Conservation (phyloP, 2,888 invertebrate species). For the Spisula solida region DNA sequence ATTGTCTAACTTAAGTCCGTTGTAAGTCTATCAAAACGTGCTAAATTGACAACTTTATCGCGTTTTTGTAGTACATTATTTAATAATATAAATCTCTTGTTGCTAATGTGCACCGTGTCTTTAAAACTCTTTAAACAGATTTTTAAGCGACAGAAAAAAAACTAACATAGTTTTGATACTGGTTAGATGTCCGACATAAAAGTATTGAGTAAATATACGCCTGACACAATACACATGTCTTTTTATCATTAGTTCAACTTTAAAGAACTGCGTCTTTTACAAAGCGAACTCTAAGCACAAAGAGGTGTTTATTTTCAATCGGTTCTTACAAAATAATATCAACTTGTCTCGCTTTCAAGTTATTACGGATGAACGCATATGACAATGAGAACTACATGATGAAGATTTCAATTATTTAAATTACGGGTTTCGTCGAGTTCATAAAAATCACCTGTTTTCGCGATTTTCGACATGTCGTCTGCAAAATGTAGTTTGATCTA, state of each 20-base stretch:
- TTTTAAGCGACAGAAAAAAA: neutral
- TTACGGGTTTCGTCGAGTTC: conserved; percentile 34
- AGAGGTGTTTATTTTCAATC: conserved; percentile 24
- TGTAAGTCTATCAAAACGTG: conserved; percentile 21
- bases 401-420: conserved; percentile 33
- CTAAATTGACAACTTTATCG: conserved; percentile 31
- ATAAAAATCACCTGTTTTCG: conserved; percentile 27
- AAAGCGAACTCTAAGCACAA: conserved; percentile 29
- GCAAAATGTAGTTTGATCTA: conserved; percentile 36
- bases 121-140: neutral
- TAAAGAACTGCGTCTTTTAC: conserved; percentile 15
- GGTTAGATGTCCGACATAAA: conserved; percentile 37
- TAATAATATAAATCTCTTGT: neutral
- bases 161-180: conserved; percentile 25
- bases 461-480: conserved; percentile 40
- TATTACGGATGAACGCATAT: conserved; percentile 38
- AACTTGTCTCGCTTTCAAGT: conserved; percentile 28
- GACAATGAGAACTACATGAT: conserved; percentile 1
- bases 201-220: conserved; percentile 45
- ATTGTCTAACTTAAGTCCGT: conserved; percentile 15
- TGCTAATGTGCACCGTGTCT: neutral
- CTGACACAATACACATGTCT: conserved; percentile 48
- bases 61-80: neutral
- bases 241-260: conserved; percentile 44
- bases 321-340: conserved; percentile 5